A percentile compares a stretch with the other conserved stretches of the same genome.
phyloP scores from a whole-genome alignment of 2,113 vertebrate genomes.

The Tachycineta bicolor region DNA sequence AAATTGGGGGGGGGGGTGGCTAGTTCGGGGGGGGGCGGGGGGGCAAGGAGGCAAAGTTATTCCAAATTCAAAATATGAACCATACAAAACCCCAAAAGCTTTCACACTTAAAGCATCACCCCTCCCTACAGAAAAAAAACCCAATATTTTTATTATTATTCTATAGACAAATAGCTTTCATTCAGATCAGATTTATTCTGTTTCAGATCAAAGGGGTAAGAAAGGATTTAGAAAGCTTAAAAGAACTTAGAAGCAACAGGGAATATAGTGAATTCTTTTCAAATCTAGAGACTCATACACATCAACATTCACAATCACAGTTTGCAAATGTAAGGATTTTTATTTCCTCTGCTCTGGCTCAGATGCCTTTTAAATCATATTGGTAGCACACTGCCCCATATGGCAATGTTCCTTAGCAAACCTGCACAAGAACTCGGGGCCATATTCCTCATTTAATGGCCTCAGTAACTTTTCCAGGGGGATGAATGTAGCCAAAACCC shows the following conservation, averaged over 20 bases:
- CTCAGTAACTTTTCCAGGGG: background rate
- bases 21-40: too few species aligned
- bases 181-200: background rate
- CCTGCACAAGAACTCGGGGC: background rate
- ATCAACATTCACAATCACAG: background rate
- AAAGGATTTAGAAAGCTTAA: background rate
- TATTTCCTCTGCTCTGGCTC: background rate
- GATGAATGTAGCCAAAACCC: background rate
- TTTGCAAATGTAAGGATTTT: background rate
- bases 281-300: background rate
- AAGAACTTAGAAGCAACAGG: background rate
- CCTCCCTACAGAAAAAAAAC: background rate
- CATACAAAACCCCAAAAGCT: background rate
- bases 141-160: background rate
- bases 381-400: background rate
- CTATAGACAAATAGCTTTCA: background rate
- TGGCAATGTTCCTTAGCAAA: background rate
- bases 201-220: background rate
- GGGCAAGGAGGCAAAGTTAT: background rate
- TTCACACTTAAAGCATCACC: background rate
- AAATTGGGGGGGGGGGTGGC: fast-evolving
- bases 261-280: background rate
- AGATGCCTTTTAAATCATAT: background rate
- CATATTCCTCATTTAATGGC: background rate
- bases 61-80: background rate